Conservation (phyloP, 2,113 vertebrate genomes). For the Myiozetetes cayanensis region DNA sequence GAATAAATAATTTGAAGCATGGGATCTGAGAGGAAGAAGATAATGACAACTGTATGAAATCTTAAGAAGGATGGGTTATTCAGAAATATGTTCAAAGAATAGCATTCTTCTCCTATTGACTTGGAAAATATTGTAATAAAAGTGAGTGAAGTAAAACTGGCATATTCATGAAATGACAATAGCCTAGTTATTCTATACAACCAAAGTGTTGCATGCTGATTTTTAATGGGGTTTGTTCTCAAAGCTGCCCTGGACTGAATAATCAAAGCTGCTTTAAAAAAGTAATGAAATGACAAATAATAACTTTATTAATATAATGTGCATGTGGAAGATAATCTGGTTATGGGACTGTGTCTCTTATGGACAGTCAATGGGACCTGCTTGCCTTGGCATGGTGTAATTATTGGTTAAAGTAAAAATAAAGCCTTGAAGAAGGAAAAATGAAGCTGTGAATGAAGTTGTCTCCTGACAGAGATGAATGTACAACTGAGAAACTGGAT, state of each 20-base stretch:
- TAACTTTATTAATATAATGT: background rate
- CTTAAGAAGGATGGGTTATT: background rate
- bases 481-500: background rate
- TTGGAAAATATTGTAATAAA: background rate
- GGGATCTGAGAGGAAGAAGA: background rate
- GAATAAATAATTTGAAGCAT: background rate
- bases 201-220: background rate
- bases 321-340: background rate
- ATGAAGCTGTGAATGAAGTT: background rate
- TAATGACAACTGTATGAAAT: background rate
- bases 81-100: background rate
- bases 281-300: background rate
- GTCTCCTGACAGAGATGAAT: background rate
- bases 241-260: background rate
- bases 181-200: background rate
- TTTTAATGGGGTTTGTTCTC: background rate
- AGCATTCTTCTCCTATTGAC: background rate
- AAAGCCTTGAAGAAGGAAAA: background rate
- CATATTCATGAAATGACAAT: background rate
- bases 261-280: background rate
- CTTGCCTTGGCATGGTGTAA: background rate
- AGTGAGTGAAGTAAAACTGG: background rate
- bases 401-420: background rate
- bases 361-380: rapidly evolving
- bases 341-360: background rate